These are phyloP conservation scores for Morphnarchus princeps DNA, from an alignment of 2,113 vertebrate species.

Conservation along the genomic window DNA sequence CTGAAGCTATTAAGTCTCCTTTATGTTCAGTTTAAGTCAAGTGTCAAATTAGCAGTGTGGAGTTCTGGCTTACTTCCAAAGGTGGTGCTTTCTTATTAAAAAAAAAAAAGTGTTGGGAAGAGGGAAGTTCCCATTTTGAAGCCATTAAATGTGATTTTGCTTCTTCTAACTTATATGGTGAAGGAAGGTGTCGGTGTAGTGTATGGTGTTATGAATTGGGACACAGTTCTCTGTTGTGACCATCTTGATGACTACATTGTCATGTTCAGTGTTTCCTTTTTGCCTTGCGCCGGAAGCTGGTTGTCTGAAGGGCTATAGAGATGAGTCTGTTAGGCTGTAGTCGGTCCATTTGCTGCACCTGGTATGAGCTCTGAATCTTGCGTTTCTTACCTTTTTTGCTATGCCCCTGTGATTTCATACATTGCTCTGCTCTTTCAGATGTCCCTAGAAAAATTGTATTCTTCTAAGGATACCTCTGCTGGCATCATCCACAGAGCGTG, in stretches of 20 bases:
- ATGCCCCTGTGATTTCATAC: background rate
- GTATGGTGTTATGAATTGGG: background rate
- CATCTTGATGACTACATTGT: background rate
- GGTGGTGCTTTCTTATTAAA: background rate
- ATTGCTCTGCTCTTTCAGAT: background rate
- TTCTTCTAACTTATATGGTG: background rate
- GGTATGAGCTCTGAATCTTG: background rate
- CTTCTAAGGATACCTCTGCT: background rate
- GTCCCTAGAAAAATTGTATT: background rate
- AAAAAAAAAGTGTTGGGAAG: background rate
- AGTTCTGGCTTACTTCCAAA: background rate
- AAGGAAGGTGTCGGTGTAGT: background rate
- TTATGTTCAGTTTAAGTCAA: background rate
- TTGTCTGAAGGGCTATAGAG: background rate
- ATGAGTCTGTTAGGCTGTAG: background rate
- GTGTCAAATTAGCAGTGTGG: background rate
- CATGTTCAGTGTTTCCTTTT: background rate
- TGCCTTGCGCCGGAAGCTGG: background rate
- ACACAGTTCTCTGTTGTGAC: background rate
- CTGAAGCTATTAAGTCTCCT: background rate
- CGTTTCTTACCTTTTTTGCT: background rate
- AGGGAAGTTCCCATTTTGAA: background rate
- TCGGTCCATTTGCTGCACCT: background rate
- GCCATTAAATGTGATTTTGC: background rate
- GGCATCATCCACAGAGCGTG: background rate